These are phyloP conservation scores for Andricus curvator DNA, from an alignment of 2,888 invertebrate species.

Conservation along the genomic window DNA sequence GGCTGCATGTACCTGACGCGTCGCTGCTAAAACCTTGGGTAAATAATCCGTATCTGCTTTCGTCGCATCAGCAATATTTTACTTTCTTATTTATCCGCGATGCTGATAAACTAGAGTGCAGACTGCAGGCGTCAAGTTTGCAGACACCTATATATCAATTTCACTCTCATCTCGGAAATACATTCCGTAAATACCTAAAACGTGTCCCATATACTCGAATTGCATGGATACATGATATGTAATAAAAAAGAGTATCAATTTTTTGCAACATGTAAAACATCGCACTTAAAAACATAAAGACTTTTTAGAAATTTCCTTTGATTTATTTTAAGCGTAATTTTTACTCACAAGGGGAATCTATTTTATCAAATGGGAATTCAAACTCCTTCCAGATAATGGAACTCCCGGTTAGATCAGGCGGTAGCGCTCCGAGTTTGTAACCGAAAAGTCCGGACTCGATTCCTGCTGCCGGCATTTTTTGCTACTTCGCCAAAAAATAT, in stretches of 20 bases:
- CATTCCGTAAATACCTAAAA: no score
- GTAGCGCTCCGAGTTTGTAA: no score
- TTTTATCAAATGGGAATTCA: no score
- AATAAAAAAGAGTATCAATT: neutral
- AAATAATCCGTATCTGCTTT: slow-evolving; percentile 59
- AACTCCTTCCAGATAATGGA: no score
- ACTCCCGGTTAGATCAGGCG: no score
- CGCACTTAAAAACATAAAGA: neutral
- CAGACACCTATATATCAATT: slow-evolving; percentile 4
- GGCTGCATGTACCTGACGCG: slow-evolving; percentile 62
- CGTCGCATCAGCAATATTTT: slow-evolving; percentile 10
- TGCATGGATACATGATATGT: neutral
- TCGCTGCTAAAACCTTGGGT: slow-evolving; percentile 60
- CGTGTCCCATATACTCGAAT: neutral
- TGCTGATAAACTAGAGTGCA: slow-evolving; percentile 3
- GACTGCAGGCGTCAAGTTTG: neutral
- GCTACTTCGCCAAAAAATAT: no score
- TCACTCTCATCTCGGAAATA: slow-evolving; percentile 1
- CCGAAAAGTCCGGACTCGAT: no score
- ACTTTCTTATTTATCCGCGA: neutral
- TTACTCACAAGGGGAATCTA: neutral
- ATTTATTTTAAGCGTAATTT: neutral
- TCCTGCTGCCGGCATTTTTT: no score
- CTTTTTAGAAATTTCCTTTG: neutral
- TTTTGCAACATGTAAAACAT: no score